These are phyloP conservation scores for Calephelis perditalis DNA, from an alignment of 2,888 invertebrate genomes.

Conservation along the genomic window DNA sequence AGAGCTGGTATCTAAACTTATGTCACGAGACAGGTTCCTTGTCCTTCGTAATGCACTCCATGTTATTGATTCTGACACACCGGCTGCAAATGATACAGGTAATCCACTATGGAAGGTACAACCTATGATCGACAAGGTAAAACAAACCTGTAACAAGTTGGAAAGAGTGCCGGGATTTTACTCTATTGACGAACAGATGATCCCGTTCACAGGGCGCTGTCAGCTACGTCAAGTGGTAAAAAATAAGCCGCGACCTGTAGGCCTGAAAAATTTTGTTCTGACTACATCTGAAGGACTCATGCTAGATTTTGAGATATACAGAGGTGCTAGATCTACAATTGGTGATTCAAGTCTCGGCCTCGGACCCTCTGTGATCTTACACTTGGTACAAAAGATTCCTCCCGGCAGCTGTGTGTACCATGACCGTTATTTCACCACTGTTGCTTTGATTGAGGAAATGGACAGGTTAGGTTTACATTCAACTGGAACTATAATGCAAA, in stretches of 20 bases:
- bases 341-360: constrained; percentile 26
- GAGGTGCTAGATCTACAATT: constrained; percentile 17
- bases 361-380: constrained; percentile 31
- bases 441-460: constrained; percentile 32
- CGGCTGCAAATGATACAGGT: constrained; percentile 22
- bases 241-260: constrained; percentile 26
- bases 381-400: constrained; percentile 29
- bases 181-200: constrained; percentile 30
- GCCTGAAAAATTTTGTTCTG: too few species aligned
- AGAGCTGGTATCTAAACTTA: background rate
- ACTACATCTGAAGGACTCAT: too few species aligned
- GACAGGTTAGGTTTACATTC: background rate
- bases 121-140: too few species aligned
- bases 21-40: constrained; percentile 2
- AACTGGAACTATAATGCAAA: background rate
- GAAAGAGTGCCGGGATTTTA: constrained; percentile 26
- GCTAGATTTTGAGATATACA: too few species aligned
- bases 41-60: constrained; percentile 15
- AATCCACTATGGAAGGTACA: background rate
- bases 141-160: constrained; percentile 12
- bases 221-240: constrained; percentile 23
- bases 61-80: constrained; percentile 19
- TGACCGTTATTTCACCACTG: constrained; percentile 31
- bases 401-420: constrained; percentile 32
- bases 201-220: constrained; percentile 26